Conservation (phyloP, 1,140 invertebrate species). For the Vanessa tameamea region DNA sequence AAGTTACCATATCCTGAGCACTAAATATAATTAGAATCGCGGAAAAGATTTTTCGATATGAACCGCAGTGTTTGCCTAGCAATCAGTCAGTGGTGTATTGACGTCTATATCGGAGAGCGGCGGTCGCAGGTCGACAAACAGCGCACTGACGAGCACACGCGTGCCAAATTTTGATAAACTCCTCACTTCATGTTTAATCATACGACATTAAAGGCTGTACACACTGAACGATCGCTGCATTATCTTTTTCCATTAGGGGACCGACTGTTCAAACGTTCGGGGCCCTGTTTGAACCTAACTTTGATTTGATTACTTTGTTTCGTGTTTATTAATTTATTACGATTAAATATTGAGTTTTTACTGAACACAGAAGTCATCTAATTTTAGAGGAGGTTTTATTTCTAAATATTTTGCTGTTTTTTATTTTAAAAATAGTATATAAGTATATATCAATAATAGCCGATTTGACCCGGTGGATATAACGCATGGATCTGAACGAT, state of each 20-base stretch:
- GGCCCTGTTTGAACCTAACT: background rate
- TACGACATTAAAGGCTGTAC: constrained; percentile 66
- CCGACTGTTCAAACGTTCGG: constrained; percentile 54
- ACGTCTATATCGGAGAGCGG: constrained; percentile 59
- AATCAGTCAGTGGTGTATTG: constrained; percentile 64
- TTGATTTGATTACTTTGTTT: background rate
- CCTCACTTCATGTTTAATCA: constrained; percentile 71
- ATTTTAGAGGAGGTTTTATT: no score
- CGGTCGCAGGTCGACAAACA: constrained; percentile 60
- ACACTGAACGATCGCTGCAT: constrained; percentile 43
- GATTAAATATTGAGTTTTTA: background rate
- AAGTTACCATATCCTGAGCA: no score
- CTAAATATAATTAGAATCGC: background rate
- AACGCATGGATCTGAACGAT: no score
- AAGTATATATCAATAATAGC: no score
- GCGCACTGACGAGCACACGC: constrained; percentile 55
- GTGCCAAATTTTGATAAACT: constrained; percentile 74
- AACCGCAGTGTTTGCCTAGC: constrained; percentile 48
- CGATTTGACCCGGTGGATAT: no score
- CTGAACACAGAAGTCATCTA: no score
- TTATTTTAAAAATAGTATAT: no score
- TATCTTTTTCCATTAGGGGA: constrained; percentile 68
- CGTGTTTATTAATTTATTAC: constrained; percentile 1
- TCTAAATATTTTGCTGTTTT: no score
- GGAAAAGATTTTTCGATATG: constrained; percentile 19